Evolutionary conservation across 2,888 invertebrate genomes (phyloP).

Genomic region (Microplitis deprimator): DNA sequence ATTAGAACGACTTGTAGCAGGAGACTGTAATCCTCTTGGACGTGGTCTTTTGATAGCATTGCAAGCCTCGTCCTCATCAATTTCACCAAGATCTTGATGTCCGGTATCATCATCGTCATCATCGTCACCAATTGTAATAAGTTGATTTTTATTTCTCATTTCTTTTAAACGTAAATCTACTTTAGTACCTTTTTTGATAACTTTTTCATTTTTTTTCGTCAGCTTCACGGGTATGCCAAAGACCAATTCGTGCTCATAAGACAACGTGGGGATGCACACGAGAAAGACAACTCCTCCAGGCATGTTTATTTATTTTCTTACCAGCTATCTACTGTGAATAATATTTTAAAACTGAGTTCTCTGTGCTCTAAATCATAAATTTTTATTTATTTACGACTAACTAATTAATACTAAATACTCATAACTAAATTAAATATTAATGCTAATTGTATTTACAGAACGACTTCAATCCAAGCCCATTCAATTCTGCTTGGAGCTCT

Average conservation of each 20-base stretch:
- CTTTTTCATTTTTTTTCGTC: conserved; percentile 53
- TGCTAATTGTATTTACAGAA: background rate
- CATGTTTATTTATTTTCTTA: conserved; percentile 52
- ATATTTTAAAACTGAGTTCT: conserved; percentile 13
- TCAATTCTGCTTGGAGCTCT: background rate
- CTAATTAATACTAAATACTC: background rate
- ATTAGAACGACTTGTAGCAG: conserved; percentile 40
- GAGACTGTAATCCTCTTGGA: conserved; percentile 34
- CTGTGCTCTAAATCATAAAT: background rate
- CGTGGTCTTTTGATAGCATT: conserved; percentile 39
- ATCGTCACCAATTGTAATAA: conserved; percentile 49
- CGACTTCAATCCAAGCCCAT: background rate
- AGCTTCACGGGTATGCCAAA: conserved; percentile 69
- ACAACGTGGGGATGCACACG: conserved; percentile 80
- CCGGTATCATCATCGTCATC: conserved; percentile 41
- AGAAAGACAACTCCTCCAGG: conserved; percentile 78
- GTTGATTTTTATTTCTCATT: conserved; percentile 54
- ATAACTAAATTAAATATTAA: background rate
- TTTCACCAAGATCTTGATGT: conserved; percentile 33
- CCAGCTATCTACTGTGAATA: background rate
- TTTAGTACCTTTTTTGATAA: conserved; percentile 46
- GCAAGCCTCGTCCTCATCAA: conserved; percentile 30
- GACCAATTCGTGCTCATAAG: conserved; percentile 77
- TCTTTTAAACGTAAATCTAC: conserved; percentile 62
- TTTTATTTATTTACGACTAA: background rate